Evolutionary conservation across 2,888 invertebrate species (phyloP), one percentile per base, ranked within the genome.

Genomic region (Melikaiella ostensackeni): DNA sequence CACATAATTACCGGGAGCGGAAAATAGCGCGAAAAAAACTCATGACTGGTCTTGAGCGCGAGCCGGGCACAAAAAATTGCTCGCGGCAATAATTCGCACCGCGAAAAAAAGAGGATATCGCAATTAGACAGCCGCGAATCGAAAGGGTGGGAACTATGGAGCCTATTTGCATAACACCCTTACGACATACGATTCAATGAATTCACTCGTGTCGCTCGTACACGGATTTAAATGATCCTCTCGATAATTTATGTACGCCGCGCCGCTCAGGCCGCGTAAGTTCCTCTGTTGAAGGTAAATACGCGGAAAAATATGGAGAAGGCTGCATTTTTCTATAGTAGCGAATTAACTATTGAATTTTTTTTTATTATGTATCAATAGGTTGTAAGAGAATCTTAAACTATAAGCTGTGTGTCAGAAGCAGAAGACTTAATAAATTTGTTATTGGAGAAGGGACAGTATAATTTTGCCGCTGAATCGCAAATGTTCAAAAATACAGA

Each of bases 1-100:
- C 90, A 90, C 90, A 90, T 90, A 90, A 90, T 90, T 90, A 90
- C 90, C 90, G 86, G 85, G 85, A 86, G 86, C 85, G 86, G 85
- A 85, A 88, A 89, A 89, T 87, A 88, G 83, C 84, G 79, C 80
- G 82, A 83, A 86, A 86, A 89, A 88, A 89, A 89, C 55, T 76
- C 55, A 70, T 70, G 70, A 70, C 70, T 70, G 77, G 75, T 73
- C 66, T 63, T 75, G 73, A 70, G 50, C 70, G 70, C 70, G 66
- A 70, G 66, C 50, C 66, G 30, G 42, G 70, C 70, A 33, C 50
- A 70, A 70, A 70, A 70, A 70, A 70, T 70, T 70, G 70, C 70
- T 21, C 70, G 70, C 70, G 70, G 70, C 70, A 70, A 70, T 70
- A 70, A 70, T 70, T 50, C 70, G 50, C 50, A 70, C 46, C 46